Conservation (phyloP, 2,797 vertebrate genomes). For the Lagocephalus sceleratus region DNA sequence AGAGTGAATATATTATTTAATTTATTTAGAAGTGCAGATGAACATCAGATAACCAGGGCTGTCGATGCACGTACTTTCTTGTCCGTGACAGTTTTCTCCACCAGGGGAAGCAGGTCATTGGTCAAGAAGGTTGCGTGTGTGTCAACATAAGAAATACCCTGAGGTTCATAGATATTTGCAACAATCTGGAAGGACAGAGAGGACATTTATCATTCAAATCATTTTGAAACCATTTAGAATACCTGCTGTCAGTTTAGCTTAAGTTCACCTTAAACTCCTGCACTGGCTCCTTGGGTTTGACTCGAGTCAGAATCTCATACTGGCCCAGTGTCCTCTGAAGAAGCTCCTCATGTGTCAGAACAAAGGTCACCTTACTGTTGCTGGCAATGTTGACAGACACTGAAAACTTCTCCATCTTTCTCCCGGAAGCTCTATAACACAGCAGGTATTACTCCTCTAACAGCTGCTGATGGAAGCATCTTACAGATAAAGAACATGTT, state of each 20-base stretch:
- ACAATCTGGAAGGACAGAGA: constrained; percentile 73
- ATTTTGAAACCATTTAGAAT: neutral
- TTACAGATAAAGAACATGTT: neutral
- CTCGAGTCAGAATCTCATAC: constrained; percentile 86
- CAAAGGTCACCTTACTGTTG: constrained; percentile 83
- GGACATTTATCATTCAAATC: neutral
- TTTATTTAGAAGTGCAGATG: neutral
- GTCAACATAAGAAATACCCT: constrained; percentile 81
- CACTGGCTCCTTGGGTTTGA: constrained; percentile 86
- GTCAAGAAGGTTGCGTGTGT: constrained; percentile 82
- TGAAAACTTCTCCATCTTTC: constrained; percentile 90
- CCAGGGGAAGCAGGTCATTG: constrained; percentile 82
- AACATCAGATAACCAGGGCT: neutral
- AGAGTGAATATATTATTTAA: too few species aligned
- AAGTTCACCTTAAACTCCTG: constrained; percentile 82
- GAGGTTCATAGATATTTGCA: constrained; percentile 84
- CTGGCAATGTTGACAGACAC: constrained; percentile 86
- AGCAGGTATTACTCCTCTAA: neutral
- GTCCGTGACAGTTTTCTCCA: constrained; percentile 81
- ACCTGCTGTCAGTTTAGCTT: neutral
- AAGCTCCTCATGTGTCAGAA: constrained; percentile 88
- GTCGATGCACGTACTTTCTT: constrained; percentile 78
- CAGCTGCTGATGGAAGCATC: neutral
- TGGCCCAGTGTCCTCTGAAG: constrained; percentile 82
- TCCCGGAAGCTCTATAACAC: constrained; percentile 80